A percentile compares a stretch with the other conserved stretches of the same genome.
These are phyloP conservation scores for Phengaris arion DNA, from an alignment of 2,888 invertebrate genomes.

Conservation along the genomic window DNA sequence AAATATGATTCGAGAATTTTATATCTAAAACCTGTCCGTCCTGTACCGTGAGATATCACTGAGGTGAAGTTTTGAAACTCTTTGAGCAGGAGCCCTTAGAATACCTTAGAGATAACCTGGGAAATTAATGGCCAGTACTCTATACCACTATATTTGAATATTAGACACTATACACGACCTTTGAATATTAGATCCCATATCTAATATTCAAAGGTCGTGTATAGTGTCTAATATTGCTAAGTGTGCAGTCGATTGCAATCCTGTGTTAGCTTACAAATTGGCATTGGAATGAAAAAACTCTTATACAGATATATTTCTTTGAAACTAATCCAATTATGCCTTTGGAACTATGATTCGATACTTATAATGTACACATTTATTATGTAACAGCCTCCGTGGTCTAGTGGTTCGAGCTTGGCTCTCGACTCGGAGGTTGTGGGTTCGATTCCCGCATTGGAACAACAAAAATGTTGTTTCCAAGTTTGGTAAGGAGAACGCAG, in stretches of 20 bases:
- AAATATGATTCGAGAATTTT: conserved; percentile 9
- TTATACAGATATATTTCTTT: neutral
- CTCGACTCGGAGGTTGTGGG: no score
- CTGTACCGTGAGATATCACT: neutral
- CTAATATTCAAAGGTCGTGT: no score
- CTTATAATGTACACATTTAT: neutral
- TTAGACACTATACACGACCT: conserved; percentile 13
- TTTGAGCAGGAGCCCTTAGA: neutral
- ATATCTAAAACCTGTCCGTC: neutral
- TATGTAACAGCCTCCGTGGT: no score
- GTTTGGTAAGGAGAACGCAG: no score
- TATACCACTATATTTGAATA: conserved; percentile 5
- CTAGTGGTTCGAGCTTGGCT: no score
- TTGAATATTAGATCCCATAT: conserved; percentile 24
- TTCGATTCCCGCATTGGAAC: no score
- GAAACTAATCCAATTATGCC: neutral
- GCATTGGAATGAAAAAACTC: conserved; percentile 12
- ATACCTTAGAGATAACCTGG: neutral
- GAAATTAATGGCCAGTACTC: neutral
- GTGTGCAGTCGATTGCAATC: conserved; percentile 20
- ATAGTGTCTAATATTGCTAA: no score
- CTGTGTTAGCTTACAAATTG: conserved; percentile 19
- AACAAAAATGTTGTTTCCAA: no score
- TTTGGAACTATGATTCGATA: neutral
- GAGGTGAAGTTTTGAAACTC: neutral